phyloP scores from a whole-genome alignment of 64 coral and sea anemone species.

The Stichodactyla helianthus region DNA sequence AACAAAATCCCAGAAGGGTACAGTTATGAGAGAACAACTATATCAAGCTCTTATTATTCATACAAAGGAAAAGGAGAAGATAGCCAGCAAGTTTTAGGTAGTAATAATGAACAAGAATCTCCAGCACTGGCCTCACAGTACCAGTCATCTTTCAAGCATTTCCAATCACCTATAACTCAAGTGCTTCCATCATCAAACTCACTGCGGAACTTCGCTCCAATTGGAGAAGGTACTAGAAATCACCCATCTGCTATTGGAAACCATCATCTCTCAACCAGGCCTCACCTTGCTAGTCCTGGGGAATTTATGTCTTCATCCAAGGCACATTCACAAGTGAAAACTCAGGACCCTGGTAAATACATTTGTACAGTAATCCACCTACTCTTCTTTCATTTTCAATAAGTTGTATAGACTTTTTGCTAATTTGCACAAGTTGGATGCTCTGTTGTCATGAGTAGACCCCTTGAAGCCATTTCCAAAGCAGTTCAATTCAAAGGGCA shows the following conservation, averaged over 20 bases:
- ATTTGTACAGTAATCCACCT: too few species aligned
- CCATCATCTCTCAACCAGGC: slow-evolving; percentile 8
- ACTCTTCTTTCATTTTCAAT: too few species aligned
- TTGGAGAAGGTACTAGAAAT: background rate
- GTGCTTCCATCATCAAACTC: background rate
- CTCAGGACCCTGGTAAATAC: background rate
- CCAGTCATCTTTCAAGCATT: background rate
- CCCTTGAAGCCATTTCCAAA: too few species aligned
- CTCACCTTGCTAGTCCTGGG: slow-evolving; percentile 54
- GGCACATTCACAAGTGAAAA: background rate
- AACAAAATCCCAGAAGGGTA: slow-evolving; percentile 2
- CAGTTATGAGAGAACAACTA: slow-evolving; percentile 25
- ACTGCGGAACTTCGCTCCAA: background rate
- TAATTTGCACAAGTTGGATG: too few species aligned
- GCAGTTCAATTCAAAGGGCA: too few species aligned
- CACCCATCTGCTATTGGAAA: background rate
- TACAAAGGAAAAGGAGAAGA: slow-evolving; percentile 4
- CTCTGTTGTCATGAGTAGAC: too few species aligned
- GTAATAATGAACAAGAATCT: background rate
- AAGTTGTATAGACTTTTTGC: too few species aligned
- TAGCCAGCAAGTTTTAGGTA: background rate
- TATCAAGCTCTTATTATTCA: slow-evolving; percentile 20
- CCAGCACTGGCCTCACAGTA: background rate
- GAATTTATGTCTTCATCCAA: slow-evolving; percentile 31
- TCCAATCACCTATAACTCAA: background rate